A percentile compares a stretch with the other conserved stretches of the same genome.
phyloP scores from a whole-genome alignment of 92 coral and sea anemone species.

The Micromussa lordhowensis region DNA sequence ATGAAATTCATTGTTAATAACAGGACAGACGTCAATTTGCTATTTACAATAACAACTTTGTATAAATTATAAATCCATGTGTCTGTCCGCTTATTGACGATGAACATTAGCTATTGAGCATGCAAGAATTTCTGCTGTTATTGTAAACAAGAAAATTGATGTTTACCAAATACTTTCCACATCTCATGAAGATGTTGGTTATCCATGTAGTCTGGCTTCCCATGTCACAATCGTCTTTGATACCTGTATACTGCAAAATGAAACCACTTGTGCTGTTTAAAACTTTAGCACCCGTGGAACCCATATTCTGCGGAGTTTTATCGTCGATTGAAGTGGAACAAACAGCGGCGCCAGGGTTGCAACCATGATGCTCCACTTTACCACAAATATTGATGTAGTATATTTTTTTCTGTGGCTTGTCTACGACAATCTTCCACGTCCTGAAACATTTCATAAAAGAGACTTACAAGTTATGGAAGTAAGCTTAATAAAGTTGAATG shows the following conservation, averaged over 20 bases:
- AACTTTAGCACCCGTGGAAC: background rate
- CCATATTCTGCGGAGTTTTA: background rate
- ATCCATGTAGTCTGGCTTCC: slow-evolving; percentile 26
- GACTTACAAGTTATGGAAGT: background rate
- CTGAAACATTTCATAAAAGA: slow-evolving; percentile 21
- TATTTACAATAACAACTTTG: too few relatives aligned
- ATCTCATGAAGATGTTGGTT: slow-evolving; percentile 70
- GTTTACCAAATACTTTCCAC: slow-evolving; percentile 85
- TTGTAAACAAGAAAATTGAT: background rate
- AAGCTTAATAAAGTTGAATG: too few relatives aligned
- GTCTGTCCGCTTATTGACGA: too few relatives aligned
- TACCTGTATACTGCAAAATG: slow-evolving; percentile 45
- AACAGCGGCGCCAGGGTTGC: slow-evolving; percentile 42
- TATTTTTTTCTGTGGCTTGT: background rate
- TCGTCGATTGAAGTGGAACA: slow-evolving; percentile 21
- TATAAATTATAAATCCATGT: too few relatives aligned
- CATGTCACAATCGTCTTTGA: slow-evolving; percentile 32
- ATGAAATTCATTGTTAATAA: too few relatives aligned
- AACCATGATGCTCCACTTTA: background rate
- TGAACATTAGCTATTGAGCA: background rate
- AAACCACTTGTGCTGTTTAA: slow-evolving; percentile 39
- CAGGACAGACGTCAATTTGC: too few relatives aligned
- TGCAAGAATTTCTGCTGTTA: background rate
- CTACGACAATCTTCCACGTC: slow-evolving; percentile 64
- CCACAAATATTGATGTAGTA: slow-evolving; percentile 73